Conservation (phyloP, 1,140 invertebrate species). For the Pinna nobilis region DNA sequence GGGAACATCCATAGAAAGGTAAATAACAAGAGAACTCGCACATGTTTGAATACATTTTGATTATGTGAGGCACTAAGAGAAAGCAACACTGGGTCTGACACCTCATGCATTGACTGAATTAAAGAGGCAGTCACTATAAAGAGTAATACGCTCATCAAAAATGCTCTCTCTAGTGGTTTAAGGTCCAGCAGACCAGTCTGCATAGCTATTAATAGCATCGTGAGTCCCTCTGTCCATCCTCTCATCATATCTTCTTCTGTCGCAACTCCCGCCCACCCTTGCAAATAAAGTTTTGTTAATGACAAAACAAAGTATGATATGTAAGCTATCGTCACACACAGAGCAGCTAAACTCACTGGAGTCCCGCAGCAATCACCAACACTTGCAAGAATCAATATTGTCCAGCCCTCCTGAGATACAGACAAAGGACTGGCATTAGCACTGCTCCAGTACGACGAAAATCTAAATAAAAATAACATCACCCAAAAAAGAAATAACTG, state of each 20-base stretch:
- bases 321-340: constrained; percentile 76
- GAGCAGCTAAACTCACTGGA: constrained; percentile 75
- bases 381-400: constrained; percentile 70
- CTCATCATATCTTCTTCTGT: constrained; percentile 70
- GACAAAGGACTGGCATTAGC: constrained; percentile 10
- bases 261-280: constrained; percentile 62
- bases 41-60: constrained; percentile 86
- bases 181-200: constrained; percentile 78
- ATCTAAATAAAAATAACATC: constrained; percentile 67
- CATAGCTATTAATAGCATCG: constrained; percentile 77
- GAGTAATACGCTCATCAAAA: constrained; percentile 77
- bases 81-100: constrained; percentile 78
- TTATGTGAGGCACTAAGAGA: constrained; percentile 74
- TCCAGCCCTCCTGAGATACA: constrained; percentile 66
- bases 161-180: constrained; percentile 76
- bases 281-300: constrained; percentile 72
- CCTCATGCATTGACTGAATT: constrained; percentile 79
- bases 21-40: constrained; percentile 87
- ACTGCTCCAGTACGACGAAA: constrained; percentile 52
- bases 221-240: constrained; percentile 79
- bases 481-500: constrained; percentile 75
- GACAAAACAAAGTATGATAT: constrained; percentile 72
- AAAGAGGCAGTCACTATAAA: constrained; percentile 78
- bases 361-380: constrained; percentile 74
- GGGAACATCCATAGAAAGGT: constrained; percentile 89